Evolutionary conservation across 2,797 vertebrate genomes (phyloP).

Genomic region (Adrianichthys oophorus): DNA sequence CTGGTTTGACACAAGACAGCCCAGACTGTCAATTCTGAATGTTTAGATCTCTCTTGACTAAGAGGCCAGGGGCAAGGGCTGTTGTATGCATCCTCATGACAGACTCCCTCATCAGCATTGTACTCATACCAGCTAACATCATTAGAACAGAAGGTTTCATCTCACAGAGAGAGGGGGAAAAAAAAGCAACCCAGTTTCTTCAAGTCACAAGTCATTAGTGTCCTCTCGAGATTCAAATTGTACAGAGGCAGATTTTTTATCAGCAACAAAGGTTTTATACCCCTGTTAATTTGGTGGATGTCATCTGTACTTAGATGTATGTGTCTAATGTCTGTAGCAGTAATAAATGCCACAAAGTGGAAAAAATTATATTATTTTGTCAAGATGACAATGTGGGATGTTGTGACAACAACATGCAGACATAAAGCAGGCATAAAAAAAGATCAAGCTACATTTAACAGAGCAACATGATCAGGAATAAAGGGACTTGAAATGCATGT

Average conservation of each 20-base stretch:
- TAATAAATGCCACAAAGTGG: slow-evolving; percentile 73
- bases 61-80: slow-evolving; percentile 78
- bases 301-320: slow-evolving; percentile 76
- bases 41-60: slow-evolving; percentile 80
- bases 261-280: slow-evolving; percentile 74
- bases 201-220: slow-evolving; percentile 79
- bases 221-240: slow-evolving; percentile 76
- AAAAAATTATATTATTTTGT: slow-evolving; percentile 73
- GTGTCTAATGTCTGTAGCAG: slow-evolving; percentile 72
- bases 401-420: slow-evolving; percentile 50
- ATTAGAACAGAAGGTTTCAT: slow-evolving; percentile 77
- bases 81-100: slow-evolving; percentile 73
- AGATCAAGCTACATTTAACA: slow-evolving; percentile 45
- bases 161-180: slow-evolving; percentile 52
- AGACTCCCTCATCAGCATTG: slow-evolving; percentile 78
- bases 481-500: slow-evolving; percentile 16
- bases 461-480: slow-evolving; percentile 27
- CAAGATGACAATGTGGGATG: slow-evolving; percentile 66
- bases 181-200: slow-evolving; percentile 75
- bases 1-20: slow-evolving; percentile 79
- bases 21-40: slow-evolving; percentile 78
- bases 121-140: slow-evolving; percentile 77
- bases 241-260: slow-evolving; percentile 74
- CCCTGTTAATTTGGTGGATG: slow-evolving; percentile 78
- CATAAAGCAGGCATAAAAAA: slow-evolving; percentile 59